A percentile compares a stretch with the other conserved stretches of the same genome.
These are phyloP conservation scores for Tragelaphus imberbis DNA, from an alignment of 2,113 vertebrate species.

Conservation along the genomic window DNA sequence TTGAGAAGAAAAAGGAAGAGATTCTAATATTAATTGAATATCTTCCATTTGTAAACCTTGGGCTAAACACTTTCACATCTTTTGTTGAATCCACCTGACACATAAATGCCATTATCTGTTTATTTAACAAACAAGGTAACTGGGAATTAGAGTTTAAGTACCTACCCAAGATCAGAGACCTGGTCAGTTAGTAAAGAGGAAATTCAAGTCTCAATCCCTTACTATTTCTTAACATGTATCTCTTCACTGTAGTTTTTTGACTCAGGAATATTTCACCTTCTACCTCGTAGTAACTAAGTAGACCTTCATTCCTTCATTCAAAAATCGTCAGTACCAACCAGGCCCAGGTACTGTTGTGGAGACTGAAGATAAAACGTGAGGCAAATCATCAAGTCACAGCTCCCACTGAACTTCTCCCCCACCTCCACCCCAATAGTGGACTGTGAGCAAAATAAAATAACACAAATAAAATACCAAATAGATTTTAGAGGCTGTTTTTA, in stretches of 20 bases:
- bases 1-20: slow-evolving; percentile 3
- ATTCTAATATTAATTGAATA: not conserved
- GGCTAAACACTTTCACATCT: not conserved
- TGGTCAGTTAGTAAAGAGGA: not conserved
- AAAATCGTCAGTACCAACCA: not conserved
- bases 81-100: not conserved
- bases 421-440: not conserved
- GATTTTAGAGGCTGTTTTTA: not conserved
- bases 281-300: not conserved
- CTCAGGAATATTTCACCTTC: not conserved
- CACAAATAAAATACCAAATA: not conserved
- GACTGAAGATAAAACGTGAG: not conserved
- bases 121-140: not conserved
- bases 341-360: not conserved
- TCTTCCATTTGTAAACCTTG: not conserved
- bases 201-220: not conserved
- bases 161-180: not conserved
- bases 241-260: not conserved
- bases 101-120: not conserved
- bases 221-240: not conserved
- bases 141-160: not conserved
- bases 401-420: not conserved
- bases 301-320: not conserved
- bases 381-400: not conserved
- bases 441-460: not conserved